Conservation (phyloP, 1,140 invertebrate genomes). For the Drosophila lini region DNA sequence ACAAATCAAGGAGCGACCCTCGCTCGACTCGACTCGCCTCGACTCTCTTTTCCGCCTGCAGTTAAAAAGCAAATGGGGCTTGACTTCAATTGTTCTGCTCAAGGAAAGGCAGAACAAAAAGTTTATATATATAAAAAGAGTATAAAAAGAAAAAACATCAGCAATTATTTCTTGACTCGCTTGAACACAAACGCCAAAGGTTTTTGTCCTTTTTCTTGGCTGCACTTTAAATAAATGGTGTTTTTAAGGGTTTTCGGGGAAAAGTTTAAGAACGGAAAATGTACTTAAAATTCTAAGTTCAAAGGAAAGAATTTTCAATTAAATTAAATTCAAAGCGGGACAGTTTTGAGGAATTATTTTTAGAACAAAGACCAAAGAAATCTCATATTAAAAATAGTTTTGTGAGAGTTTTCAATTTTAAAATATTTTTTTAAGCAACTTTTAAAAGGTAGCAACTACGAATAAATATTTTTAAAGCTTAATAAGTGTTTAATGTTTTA, state of each 20-base stretch:
- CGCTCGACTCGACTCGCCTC: slow-evolving; percentile 27
- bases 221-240: slow-evolving; percentile 17
- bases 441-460: not conserved
- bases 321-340: not conserved
- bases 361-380: not conserved
- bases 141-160: slow-evolving; percentile 50
- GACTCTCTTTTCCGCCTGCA: slow-evolving; percentile 58
- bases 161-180: slow-evolving; percentile 70
- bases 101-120: slow-evolving; percentile 4
- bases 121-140: slow-evolving; percentile 26
- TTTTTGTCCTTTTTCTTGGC: slow-evolving; percentile 37
- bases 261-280: not conserved
- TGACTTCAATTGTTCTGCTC: slow-evolving; percentile 75
- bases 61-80: slow-evolving; percentile 68
- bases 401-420: not conserved
- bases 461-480: not conserved
- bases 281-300: not conserved
- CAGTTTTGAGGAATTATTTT: too few relatives aligned
- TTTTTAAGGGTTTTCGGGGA: not conserved
- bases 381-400: not conserved
- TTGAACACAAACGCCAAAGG: slow-evolving; percentile 34
- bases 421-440: too few relatives aligned
- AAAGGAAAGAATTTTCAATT: not conserved
- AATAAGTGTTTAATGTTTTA: too few relatives aligned
- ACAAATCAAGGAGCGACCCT: slow-evolving; percentile 77